Evolutionary conservation across 2,888 invertebrate genomes (phyloP).

Genomic region (Physocephala rufipes): DNA sequence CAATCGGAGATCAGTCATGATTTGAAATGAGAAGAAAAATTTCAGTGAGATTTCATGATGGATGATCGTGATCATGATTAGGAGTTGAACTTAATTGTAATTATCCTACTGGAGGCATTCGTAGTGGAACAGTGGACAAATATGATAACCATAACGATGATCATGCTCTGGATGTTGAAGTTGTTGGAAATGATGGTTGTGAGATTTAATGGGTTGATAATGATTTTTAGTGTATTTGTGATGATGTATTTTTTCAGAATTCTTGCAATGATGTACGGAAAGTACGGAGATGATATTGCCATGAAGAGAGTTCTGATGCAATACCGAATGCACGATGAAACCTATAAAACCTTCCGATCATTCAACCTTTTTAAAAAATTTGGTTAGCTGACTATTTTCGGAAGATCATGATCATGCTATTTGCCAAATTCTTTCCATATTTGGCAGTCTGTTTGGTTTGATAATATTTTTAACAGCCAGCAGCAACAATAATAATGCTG

Average conservation of each 20-base stretch:
- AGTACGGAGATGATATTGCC: neutral
- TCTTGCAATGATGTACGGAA: neutral
- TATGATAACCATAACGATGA: neutral
- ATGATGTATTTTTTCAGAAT: no score
- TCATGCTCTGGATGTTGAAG: no score
- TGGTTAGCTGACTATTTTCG: constrained; percentile 2
- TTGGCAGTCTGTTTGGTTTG: constrained; percentile 17
- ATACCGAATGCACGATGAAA: no score
- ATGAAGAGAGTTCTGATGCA: neutral
- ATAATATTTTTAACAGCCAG: constrained; percentile 12
- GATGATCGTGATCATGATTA: neutral
- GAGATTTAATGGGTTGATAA: no score
- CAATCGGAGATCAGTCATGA: constrained; percentile 10
- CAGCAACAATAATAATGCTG: neutral
- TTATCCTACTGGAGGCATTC: no score
- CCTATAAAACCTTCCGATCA: no score
- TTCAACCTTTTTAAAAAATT: neutral
- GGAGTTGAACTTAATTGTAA: no score
- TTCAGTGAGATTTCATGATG: neutral
- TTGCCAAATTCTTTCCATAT: constrained; percentile 11
- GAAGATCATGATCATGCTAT: constrained; percentile 19
- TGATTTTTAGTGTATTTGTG: neutral
- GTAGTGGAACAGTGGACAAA: neutral
- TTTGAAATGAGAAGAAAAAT: neutral
- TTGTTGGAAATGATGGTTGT: no score